Base-by-base conservation (phyloP, 2,797 vertebrate species). In the Eulemur coronatus region DNA sequence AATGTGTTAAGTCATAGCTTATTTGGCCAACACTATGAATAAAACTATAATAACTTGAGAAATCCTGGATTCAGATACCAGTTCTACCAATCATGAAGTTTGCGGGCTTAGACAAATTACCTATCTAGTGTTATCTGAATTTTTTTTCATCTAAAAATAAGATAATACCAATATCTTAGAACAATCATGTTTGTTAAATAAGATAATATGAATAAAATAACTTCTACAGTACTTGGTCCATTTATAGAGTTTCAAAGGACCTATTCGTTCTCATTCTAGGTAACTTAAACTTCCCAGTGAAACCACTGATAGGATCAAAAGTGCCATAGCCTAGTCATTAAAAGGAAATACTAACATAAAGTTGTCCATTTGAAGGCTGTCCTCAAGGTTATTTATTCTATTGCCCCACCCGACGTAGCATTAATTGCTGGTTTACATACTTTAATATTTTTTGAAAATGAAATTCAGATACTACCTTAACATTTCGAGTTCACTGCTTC, bases 381-480 rank as follows among this genome's bases (percentile, higher is more conserved):
- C 38, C 8, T 94, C 69, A 88, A 93, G 33, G 0, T 81, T 48
- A 89, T 38, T 81, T 38, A 57, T 55, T 63, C 38, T 46, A 52
- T 28, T 38, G 22, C 12, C 12, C 6, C 17, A 75, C 1, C 41
- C 9, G 13, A 9, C 4, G 1, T 17, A 67, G 10, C 4, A 67
- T 35, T 46, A 55, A 67, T 84, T 78, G 5, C n/a, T 46, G 28
- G 50, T 30, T 80, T 90, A 46, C 7, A 38, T 38, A 26, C 22
- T 81, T 93, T 87, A 50, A 24, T 59, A 89, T 81, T 89, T 78
- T 78, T 61, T 50, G n/a, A 65, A 96, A 95, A 85, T 59, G 14
- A 46, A 61, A 81, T 79, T 79, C 48, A 78, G 4, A 65, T 0
- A 33, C 0, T 38, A 41, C 35, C n/a, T 91, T 41, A 46, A 7